phyloP scores from a whole-genome alignment of 2,113 vertebrate species.

The Mola mola region DNA sequence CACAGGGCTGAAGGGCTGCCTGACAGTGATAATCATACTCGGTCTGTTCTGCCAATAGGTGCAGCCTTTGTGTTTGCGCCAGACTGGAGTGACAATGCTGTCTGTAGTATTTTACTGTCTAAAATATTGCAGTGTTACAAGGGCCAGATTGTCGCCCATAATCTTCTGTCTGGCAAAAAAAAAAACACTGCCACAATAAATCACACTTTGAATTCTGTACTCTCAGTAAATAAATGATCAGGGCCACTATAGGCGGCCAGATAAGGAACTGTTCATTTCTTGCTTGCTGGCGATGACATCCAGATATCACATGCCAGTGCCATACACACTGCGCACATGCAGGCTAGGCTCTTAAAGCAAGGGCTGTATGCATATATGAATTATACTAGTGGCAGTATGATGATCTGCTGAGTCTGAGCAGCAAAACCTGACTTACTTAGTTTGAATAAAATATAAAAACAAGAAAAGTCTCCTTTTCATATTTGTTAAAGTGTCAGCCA shows the following conservation, averaged over 20 bases:
- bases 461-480: neutral
- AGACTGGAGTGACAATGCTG: conserved; percentile 67
- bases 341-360: conserved; percentile 22
- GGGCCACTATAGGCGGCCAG: neutral
- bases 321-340: neutral
- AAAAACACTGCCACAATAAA: conserved; percentile 42
- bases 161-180: conserved; percentile 55
- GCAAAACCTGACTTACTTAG: neutral
- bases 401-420: conserved; percentile 4
- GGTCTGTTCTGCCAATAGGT: conserved; percentile 32
- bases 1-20: neutral
- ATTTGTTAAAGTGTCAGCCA: conserved; percentile 5
- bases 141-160: conserved; percentile 63
- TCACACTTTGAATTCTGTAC: conserved; percentile 33
- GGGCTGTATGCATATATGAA: conserved; percentile 12
- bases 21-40: conserved; percentile 54
- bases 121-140: conserved; percentile 60
- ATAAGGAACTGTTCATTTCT: conserved; percentile 14
- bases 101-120: conserved; percentile 67
- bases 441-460: neutral
- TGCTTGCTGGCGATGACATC: conserved; percentile 27
- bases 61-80: conserved; percentile 56
- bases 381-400: conserved; percentile 12
- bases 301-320: conserved; percentile 13
- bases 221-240: conserved; percentile 60